Percentiles rank a stretch among this genome's conserved stretches.
Evolutionary conservation across 2,797 vertebrate genomes (phyloP).

Genomic region (Holocentrus rufus): DNA sequence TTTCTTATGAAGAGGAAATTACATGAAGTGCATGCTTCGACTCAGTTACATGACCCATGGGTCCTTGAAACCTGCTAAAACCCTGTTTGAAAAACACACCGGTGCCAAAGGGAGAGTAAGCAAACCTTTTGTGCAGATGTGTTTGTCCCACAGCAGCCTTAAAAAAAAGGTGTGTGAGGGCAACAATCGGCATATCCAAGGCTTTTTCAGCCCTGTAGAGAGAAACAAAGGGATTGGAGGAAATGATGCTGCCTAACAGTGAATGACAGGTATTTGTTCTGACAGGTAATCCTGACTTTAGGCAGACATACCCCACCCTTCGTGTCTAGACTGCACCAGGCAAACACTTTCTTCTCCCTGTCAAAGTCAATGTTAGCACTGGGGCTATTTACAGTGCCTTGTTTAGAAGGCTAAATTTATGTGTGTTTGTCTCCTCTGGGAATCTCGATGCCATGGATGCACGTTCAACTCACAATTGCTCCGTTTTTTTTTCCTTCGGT

Average conservation of each 20-base stretch:
- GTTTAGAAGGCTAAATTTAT: conserved; percentile 44
- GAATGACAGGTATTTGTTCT: conserved; percentile 67
- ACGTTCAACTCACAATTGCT: conserved; percentile 36
- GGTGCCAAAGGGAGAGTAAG: background rate
- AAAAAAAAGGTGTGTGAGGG: conserved; percentile 12
- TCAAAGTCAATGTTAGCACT: conserved; percentile 46
- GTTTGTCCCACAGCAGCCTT: conserved; percentile 7
- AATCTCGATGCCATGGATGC: conserved; percentile 20
- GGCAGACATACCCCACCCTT: conserved; percentile 60
- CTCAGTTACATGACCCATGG: background rate
- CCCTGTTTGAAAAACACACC: no score
- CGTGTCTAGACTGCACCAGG: conserved; percentile 63
- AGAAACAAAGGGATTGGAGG: conserved; percentile 32
- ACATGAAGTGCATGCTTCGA: background rate
- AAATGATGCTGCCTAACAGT: conserved; percentile 50
- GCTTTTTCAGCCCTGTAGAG: conserved; percentile 2
- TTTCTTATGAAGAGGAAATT: background rate
- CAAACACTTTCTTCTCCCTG: conserved; percentile 37
- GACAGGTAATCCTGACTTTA: conserved; percentile 63
- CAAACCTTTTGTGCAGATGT: conserved; percentile 4
- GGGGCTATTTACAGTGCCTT: conserved; percentile 34
- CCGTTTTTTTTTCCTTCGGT: conserved; percentile 13
- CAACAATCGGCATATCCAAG: conserved; percentile 5
- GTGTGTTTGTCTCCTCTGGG: conserved; percentile 22
- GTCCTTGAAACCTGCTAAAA: background rate